A percentile compares a stretch with the other conserved stretches of the same genome.
Conservation (phyloP, 2,113 vertebrate genomes). For the Plectropomus leopardus region DNA sequence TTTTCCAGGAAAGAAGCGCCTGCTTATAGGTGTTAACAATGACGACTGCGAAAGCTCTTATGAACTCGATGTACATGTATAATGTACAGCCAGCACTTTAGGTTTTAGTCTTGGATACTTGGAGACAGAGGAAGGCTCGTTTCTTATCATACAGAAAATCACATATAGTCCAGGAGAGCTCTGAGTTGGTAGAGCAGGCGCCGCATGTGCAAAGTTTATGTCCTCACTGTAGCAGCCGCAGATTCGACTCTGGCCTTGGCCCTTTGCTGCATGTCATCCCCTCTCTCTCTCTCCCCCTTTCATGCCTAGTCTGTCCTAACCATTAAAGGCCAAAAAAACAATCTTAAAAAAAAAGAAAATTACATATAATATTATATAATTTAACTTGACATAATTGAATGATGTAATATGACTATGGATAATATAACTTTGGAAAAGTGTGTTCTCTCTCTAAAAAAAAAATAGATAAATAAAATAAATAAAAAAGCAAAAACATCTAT, state of each 20-base stretch:
- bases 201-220: too few relatives aligned
- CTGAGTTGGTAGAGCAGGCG: too few relatives aligned
- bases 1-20: constrained; percentile 38
- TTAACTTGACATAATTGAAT: not conserved
- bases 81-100: constrained; percentile 23
- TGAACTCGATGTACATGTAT: constrained; percentile 32
- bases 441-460: too few relatives aligned
- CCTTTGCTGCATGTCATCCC: too few relatives aligned
- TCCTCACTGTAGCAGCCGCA: too few relatives aligned
- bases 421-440: not conserved
- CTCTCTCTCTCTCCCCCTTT: too few relatives aligned
- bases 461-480: not conserved
- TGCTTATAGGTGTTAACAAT: constrained; percentile 37
- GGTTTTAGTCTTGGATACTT: constrained; percentile 15
- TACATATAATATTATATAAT: too few relatives aligned
- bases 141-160: constrained; percentile 1
- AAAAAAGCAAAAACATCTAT: not conserved
- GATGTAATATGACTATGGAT: not conserved
- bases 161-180: too few relatives aligned
- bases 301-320: too few relatives aligned
- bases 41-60: constrained; percentile 42
- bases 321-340: too few relatives aligned
- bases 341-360: too few relatives aligned
- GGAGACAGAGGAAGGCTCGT: constrained; percentile 21
- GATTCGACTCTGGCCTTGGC: too few relatives aligned